A percentile compares a stretch with the other conserved stretches of the same genome.
These are phyloP conservation scores for Itoplectis maculator DNA, from an alignment of 2,888 invertebrate species.

Conservation along the genomic window DNA sequence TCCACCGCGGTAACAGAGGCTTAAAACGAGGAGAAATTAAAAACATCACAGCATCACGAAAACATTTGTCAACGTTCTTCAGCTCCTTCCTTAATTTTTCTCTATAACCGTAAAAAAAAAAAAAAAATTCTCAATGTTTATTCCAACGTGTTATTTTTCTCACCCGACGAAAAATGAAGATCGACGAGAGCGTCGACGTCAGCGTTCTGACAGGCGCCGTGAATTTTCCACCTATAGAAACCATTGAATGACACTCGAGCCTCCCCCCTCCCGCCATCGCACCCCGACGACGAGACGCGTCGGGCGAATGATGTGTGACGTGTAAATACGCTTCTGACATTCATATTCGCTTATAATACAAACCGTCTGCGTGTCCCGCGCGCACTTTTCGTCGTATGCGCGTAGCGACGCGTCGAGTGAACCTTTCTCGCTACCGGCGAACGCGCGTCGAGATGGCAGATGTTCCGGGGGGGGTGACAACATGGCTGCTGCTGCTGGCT, in stretches of 20 bases:
- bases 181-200: conserved; percentile 3
- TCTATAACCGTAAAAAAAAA: background rate
- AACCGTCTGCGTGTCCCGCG: conserved; percentile 54
- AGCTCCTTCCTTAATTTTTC: background rate
- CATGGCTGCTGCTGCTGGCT: too few relatives aligned
- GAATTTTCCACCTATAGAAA: conserved; percentile 5
- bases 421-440: conserved; percentile 50
- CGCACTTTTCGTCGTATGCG: conserved; percentile 47
- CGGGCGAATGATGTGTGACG: conserved; percentile 49
- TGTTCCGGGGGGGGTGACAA: conserved; percentile 77
- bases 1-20: background rate
- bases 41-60: background rate
- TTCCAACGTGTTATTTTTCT: too few relatives aligned
- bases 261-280: conserved; percentile 18
- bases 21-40: background rate
- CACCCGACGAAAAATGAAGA: conserved; percentile 8
- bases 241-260: conserved; percentile 39
- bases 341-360: conserved; percentile 66
- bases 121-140: background rate
- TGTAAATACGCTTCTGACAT: conserved; percentile 76
- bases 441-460: conserved; percentile 71
- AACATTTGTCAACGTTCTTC: too few relatives aligned
- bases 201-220: conserved; percentile 15
- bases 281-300: background rate
- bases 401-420: too few relatives aligned